phyloP scores from a whole-genome alignment of 2,888 invertebrate genomes.

The Eristalinus aeneus region DNA sequence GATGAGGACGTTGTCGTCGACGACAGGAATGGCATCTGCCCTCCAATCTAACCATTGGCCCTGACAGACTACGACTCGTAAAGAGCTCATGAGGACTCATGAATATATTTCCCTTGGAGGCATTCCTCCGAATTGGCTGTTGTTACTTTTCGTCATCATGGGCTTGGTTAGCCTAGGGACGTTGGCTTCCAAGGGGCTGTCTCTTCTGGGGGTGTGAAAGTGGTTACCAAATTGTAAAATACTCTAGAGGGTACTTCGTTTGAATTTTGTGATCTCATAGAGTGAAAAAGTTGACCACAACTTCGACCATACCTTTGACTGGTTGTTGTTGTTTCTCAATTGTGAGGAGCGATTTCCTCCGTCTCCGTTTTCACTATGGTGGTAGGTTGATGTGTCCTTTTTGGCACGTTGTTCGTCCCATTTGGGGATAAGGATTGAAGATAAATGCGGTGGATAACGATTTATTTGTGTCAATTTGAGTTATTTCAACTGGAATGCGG shows the following conservation, averaged over 20 bases:
- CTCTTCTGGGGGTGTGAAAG: conserved; percentile 59
- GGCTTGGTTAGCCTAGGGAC: conserved; percentile 12
- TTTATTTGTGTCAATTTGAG: conserved; percentile 73
- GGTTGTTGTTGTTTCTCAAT: conserved; percentile 41
- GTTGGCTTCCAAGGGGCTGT: not conserved
- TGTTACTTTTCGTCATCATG: conserved; percentile 68
- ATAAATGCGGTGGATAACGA: conserved; percentile 73
- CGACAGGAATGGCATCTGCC: conserved; percentile 50
- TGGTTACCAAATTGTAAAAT: conserved; percentile 70
- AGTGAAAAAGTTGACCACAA: conserved; percentile 72
- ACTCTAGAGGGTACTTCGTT: conserved; percentile 68
- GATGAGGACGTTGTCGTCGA: not conserved
- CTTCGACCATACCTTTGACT: conserved; percentile 54
- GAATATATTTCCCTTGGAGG: conserved; percentile 71
- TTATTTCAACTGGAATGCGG: conserved; percentile 56
- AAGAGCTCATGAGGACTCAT: conserved; percentile 66
- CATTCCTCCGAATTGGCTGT: conserved; percentile 69
- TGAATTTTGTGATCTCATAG: conserved; percentile 51
- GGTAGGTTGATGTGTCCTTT: conserved; percentile 51
- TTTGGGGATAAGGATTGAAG: conserved; percentile 71
- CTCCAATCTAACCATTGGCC: not conserved
- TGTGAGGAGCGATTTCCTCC: conserved; percentile 23
- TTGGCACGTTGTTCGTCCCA: conserved; percentile 71
- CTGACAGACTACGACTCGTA: conserved; percentile 63
- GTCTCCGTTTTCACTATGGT: conserved; percentile 1